Evolutionary conservation across 2,888 invertebrate genomes (phyloP).

Genomic region (Notodonta dromedarius): DNA sequence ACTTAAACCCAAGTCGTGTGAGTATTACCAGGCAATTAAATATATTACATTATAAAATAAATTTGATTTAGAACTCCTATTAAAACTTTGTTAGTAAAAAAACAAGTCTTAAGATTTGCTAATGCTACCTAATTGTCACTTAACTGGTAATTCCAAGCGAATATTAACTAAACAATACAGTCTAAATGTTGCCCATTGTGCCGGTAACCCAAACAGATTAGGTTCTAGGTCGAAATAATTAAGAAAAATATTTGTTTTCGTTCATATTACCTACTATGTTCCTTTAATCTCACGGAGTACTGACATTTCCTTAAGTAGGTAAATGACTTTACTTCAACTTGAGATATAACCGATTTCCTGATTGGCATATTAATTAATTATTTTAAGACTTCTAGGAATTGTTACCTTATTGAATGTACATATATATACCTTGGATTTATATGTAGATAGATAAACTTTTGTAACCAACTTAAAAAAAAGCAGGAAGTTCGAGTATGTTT

Average conservation of each 20-base stretch:
- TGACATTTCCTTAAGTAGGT: conserved; percentile 1
- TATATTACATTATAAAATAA: too few relatives aligned
- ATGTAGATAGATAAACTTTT: too few relatives aligned
- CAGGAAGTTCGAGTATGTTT: too few relatives aligned
- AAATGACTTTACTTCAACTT: not conserved
- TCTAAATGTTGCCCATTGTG: not conserved
- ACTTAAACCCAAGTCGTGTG: too few relatives aligned
- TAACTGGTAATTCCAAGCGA: not conserved
- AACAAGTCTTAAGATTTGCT: too few relatives aligned
- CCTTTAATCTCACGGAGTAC: not conserved
- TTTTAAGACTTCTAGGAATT: not conserved
- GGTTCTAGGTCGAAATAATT: not conserved
- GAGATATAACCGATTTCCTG: not conserved
- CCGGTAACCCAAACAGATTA: not conserved
- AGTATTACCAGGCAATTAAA: too few relatives aligned
- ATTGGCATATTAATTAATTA: not conserved
- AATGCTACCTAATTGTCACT: not conserved
- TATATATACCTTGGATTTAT: too few relatives aligned
- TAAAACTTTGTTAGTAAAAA: too few relatives aligned
- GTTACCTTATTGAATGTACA: too few relatives aligned
- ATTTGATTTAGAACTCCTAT: too few relatives aligned
- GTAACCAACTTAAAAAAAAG: too few relatives aligned
- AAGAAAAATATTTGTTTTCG: not conserved
- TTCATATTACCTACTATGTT: not conserved
- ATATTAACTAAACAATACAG: not conserved